Base-by-base conservation (phyloP, 2,797 vertebrate genomes). In the Hemibagrus guttatus region DNA sequence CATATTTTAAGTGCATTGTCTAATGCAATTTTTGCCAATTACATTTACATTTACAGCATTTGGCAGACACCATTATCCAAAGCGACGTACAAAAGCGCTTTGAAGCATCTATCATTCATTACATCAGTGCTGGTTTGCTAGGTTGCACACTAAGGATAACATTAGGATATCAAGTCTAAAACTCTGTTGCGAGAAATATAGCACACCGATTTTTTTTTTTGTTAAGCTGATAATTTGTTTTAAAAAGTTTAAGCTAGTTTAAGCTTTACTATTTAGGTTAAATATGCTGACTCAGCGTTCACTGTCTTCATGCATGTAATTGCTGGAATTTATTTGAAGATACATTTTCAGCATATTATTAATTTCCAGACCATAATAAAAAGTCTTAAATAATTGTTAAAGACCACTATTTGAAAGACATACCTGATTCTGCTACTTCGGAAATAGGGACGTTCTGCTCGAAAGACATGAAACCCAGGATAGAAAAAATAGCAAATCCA, bases 401-500 rank as follows among this genome's bases (percentile, higher is more conserved):
- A 82, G 26, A 54, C 2, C 19, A 35, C 2, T 71, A 63, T 69
- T 35, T 11, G 31, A 28, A 59, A 39, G 7, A 9, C 96, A 89
- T 91, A 98, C 98, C 98, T 1, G 97, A 98, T 91, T 98, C 97
- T 0, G 98, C 98, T 91, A 99, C 98, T 84, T 99, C 96, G 0
- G 97, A 97, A 1, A 99, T 99, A 56, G 96, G 96, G 75, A 99
- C 94, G 0, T 97, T 96, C 92, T 99, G 98, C 87, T 99, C 98
- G n/a, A 94, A 94, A 0, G 98, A 97, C 98, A 99, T 99, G 90
- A 99, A 99, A 69, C 98, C 98, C 93, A 99, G 95, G 92, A 99
- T 97, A 86, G 98, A 99, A 92, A 99, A 99, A 92, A 99, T 99
- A 84, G 98, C 98, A 88, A 99, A 98, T n/a, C 98, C 98, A 0